Evolutionary conservation across 2,888 invertebrate species (phyloP).

Genomic region (Limnephilus lunatus): DNA sequence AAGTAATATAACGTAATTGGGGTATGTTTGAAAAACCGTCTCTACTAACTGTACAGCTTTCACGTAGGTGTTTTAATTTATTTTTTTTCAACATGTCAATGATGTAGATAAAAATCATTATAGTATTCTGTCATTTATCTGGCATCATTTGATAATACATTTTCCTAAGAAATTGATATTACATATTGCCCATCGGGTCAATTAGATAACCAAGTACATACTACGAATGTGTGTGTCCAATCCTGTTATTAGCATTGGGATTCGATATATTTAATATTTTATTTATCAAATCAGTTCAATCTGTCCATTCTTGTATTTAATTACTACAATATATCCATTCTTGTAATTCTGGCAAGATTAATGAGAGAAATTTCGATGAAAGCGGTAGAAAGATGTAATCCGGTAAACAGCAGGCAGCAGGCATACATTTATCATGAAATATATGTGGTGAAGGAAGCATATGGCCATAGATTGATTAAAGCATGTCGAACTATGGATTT

Average conservation of each 20-base stretch:
- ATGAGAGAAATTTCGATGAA: not conserved
- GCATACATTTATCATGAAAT: slow-evolving; percentile 1
- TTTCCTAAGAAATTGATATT: not conserved
- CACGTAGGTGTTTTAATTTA: too few species aligned
- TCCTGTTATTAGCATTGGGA: not conserved
- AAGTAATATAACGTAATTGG: too few species aligned
- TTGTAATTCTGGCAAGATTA: not conserved
- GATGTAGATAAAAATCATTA: not conserved
- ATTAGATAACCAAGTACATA: not conserved
- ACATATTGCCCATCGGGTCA: not conserved
- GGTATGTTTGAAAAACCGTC: too few species aligned
- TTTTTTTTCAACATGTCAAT: too few species aligned
- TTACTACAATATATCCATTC: not conserved
- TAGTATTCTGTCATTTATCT: not conserved
- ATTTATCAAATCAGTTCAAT: not conserved
- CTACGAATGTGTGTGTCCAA: not conserved
- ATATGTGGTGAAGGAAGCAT: not conserved
- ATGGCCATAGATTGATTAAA: slow-evolving; percentile 12
- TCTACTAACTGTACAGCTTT: too few species aligned
- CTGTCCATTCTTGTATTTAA: not conserved
- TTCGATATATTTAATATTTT: not conserved
- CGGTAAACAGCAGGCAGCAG: not conserved
- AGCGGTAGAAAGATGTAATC: not conserved
- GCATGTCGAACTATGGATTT: not conserved
- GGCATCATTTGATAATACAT: not conserved